Conservation (phyloP, 2,888 invertebrate species). For the Entomobrya proxima region DNA sequence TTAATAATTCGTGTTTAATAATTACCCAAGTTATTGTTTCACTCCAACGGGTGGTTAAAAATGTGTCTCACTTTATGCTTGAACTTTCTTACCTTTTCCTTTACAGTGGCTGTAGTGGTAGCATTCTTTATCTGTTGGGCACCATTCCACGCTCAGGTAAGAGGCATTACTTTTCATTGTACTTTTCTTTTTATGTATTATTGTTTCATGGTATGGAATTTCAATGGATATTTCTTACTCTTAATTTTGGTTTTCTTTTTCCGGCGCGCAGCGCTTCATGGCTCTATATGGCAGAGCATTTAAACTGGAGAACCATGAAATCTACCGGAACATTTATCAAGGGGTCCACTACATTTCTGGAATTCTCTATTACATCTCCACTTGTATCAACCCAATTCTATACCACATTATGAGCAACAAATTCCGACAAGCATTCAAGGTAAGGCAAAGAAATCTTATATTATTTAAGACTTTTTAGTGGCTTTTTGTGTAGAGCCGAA, state of each 20-base stretch:
- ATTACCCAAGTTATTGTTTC: no score
- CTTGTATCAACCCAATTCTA: constrained; percentile 80
- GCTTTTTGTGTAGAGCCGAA: neutral
- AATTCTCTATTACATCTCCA: constrained; percentile 79
- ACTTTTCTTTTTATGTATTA: no score
- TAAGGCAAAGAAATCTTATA: constrained; percentile 64
- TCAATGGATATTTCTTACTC: no score
- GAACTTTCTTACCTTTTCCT: neutral
- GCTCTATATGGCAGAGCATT: constrained; percentile 70
- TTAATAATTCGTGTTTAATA: no score
- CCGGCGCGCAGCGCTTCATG: constrained; percentile 77
- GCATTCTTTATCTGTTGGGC: constrained; percentile 79
- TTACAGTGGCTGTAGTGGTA: constrained; percentile 75
- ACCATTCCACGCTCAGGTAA: constrained; percentile 80
- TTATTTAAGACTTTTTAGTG: neutral
- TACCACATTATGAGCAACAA: constrained; percentile 80
- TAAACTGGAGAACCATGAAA: constrained; percentile 75
- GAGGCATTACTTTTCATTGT: no score
- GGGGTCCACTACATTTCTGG: constrained; percentile 79
- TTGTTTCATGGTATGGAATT: no score
- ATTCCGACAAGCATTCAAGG: constrained; percentile 79
- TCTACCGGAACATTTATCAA: constrained; percentile 75
- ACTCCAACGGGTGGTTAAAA: neutral
- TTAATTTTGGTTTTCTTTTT: no score
- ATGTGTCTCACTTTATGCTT: neutral